phyloP scores from a whole-genome alignment of 2,113 vertebrate species.

The Larimichthys polyactis region DNA sequence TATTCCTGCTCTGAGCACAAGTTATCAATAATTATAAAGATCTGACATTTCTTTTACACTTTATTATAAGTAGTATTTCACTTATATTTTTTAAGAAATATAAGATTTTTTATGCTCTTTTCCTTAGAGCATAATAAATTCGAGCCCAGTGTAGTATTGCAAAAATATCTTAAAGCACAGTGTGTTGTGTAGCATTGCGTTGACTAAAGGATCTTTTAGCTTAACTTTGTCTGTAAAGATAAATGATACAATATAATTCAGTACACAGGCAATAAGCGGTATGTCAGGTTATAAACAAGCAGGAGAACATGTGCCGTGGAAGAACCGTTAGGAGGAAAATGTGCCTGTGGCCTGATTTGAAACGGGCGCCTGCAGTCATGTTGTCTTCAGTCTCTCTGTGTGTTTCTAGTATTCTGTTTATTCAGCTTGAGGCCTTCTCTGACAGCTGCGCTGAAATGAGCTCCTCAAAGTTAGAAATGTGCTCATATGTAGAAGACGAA shows the following conservation, averaged over 20 bases:
- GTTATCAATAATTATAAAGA: background rate
- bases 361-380: constrained; percentile 53
- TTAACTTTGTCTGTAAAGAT: constrained; percentile 44
- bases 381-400: constrained; percentile 54
- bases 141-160: background rate
- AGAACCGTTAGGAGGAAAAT: constrained; percentile 21
- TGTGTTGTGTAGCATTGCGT: background rate
- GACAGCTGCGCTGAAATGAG: constrained; percentile 69
- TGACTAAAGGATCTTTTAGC: background rate
- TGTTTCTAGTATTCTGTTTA: constrained; percentile 65
- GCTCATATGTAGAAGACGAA: constrained; percentile 44
- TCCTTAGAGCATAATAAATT: background rate
- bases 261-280: constrained; percentile 20
- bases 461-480: constrained; percentile 59
- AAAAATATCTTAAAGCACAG: background rate
- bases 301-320: background rate
- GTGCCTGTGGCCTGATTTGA: constrained; percentile 58
- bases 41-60: background rate
- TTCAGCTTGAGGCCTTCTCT: constrained; percentile 66
- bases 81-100: background rate
- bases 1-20: background rate
- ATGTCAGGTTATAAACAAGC: constrained; percentile 32
- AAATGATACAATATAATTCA: constrained; percentile 32
- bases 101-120: background rate
- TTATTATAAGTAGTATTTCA: background rate